Evolutionary conservation across 2,888 invertebrate species (phyloP).

Genomic region (Epistrophella euchroma): DNA sequence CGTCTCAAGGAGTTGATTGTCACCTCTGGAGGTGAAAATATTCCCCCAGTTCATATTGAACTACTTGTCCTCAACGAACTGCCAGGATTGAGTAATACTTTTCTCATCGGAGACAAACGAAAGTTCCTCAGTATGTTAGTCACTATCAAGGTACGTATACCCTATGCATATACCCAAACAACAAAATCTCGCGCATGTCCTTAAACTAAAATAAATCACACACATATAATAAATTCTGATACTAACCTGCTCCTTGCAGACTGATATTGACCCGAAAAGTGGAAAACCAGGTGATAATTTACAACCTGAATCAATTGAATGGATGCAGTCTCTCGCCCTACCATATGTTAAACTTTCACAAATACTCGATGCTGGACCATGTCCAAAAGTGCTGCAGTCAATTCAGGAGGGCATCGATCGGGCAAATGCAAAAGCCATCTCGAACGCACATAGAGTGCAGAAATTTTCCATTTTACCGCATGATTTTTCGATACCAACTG

Average conservation of each 20-base stretch:
- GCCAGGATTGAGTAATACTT: constrained; percentile 90
- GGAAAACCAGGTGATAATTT: constrained; percentile 89
- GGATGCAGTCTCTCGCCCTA: constrained; percentile 88
- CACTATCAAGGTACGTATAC: constrained; percentile 89
- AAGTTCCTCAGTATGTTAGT: constrained; percentile 94
- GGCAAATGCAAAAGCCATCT: constrained; percentile 91
- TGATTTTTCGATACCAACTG: constrained; percentile 93
- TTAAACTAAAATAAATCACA: constrained; percentile 11
- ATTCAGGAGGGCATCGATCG: constrained; percentile 91
- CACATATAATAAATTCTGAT: not conserved
- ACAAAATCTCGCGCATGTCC: not conserved
- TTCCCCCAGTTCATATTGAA: constrained; percentile 94
- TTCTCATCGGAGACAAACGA: constrained; percentile 93
- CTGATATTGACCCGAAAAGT: constrained; percentile 88
- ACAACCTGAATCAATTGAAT: constrained; percentile 87
- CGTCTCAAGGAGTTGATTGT: constrained; percentile 92
- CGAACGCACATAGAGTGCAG: constrained; percentile 94
- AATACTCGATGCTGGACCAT: constrained; percentile 86
- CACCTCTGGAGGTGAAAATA: constrained; percentile 97
- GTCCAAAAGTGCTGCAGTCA: constrained; percentile 86
- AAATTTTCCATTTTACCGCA: constrained; percentile 92
- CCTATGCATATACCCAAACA: not conserved
- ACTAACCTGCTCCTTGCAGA: constrained; percentile 80
- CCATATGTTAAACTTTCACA: constrained; percentile 89
- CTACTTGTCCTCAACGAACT: constrained; percentile 90